Evolutionary conservation across 2,113 vertebrate species (phyloP), one percentile per base, ranked within the genome.

Genomic region (Corydoras maculifer): DNA sequence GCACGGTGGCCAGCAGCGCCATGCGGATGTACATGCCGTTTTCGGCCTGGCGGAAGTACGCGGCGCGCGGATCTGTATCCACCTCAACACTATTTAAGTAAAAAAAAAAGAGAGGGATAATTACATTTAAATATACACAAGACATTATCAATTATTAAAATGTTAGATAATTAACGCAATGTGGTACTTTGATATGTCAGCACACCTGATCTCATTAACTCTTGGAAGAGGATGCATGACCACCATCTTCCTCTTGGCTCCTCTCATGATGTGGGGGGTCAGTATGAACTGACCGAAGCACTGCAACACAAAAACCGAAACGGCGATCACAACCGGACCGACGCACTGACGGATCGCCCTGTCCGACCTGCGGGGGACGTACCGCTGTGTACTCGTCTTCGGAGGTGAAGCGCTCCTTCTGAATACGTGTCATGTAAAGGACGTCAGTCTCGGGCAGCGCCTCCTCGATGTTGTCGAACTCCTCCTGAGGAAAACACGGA

Each of bases 1-100:
- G 85, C 48, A 98, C 91, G 0, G 94, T 97, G 84, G 94, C 92
- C 58, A 98, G 81, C 70, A 98, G 89, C n/a, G 96, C 94, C 96
- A 98, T 98, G 0, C 96, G 91, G 58, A 98, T 91, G 80, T 94
- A 98, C 96, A 98, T 98, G 80, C 96, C 96, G 0, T 98, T 97
- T 86, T 98, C 96, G 0, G 93, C 95, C 83, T 98, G 95, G 5
- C 96, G 93, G 89, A 98, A 98, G 70, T 98, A 98, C 0, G 96
- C 94, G 0, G 94, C 96, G 0, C 96, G 89, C 1, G 96, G 96
- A 80, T 98, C 96, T 0, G 94, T 92, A 84, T 98, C 96, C 86
- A 98, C 96, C 73, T 95, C 96, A 77, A 86, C 85, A 10, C 96
- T 98, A 80, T 54, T 76, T 54, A 63, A 9, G 50, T 51, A 13